Conservation (phyloP, 2,797 vertebrate genomes). For the Chiroxiphia lanceolata region DNA sequence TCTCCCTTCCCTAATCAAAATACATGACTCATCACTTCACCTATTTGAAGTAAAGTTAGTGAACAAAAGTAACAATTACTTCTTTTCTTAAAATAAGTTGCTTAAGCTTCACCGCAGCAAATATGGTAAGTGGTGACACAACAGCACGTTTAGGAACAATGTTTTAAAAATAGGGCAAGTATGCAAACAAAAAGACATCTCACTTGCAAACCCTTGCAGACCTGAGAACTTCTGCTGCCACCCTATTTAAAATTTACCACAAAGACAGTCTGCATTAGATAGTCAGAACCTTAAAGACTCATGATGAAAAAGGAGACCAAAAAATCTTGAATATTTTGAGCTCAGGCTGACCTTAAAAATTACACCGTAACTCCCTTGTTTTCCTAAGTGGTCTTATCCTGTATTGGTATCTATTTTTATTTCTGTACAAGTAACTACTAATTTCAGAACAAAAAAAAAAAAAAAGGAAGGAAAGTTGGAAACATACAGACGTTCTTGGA, state of each 20-base stretch:
- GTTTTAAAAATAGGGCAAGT: slow-evolving; percentile 26
- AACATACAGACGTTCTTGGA: background rate
- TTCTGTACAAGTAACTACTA: background rate
- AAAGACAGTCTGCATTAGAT: background rate
- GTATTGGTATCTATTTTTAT: background rate
- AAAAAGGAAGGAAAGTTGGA: background rate
- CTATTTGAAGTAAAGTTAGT: background rate
- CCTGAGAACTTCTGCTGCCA: background rate
- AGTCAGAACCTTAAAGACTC: background rate
- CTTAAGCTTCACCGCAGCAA: background rate
- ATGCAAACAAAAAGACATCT: background rate
- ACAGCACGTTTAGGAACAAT: background rate
- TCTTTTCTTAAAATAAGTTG: background rate
- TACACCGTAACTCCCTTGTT: background rate
- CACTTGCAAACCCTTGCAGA: background rate
- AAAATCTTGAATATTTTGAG: background rate
- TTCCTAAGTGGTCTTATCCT: background rate
- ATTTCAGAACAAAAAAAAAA: background rate
- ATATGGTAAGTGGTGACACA: background rate
- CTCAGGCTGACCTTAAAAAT: background rate
- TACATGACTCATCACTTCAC: background rate
- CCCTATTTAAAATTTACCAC: background rate
- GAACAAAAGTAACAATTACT: background rate
- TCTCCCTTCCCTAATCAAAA: background rate
- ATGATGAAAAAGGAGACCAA: background rate